A percentile compares a stretch with the other conserved stretches of the same genome.
phyloP scores from a whole-genome alignment of 1,140 invertebrate genomes.

The Drosophila auraria region DNA sequence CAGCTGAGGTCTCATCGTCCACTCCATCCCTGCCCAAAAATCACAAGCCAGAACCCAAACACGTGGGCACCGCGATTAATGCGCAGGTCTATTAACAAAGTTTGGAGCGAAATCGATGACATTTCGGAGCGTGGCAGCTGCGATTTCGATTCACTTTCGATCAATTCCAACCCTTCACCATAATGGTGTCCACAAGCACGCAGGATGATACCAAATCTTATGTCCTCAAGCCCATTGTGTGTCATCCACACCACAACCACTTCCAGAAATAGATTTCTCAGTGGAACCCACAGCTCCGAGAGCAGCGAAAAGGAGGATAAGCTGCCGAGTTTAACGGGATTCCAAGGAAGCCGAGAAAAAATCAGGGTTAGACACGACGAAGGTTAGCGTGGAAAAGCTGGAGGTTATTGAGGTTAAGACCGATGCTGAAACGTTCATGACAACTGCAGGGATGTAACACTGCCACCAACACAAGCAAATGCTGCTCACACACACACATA shows the following conservation, averaged over 20 bases:
- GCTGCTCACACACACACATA: background rate
- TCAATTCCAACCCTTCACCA: conserved; percentile 59
- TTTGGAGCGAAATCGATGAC: conserved; percentile 78
- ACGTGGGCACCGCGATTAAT: conserved; percentile 67
- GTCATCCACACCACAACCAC: conserved; percentile 63
- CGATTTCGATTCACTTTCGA: conserved; percentile 51
- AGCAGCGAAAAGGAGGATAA: conserved; percentile 54
- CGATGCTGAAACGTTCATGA: conserved; percentile 60
- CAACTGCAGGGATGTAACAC: conserved; percentile 51
- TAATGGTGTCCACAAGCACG: conserved; percentile 45
- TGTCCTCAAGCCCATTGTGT: conserved; percentile 66
- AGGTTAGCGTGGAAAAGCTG: conserved; percentile 78
- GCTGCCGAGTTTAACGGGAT: conserved; percentile 59
- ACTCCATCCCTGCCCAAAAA: conserved; percentile 58
- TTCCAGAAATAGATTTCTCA: conserved; percentile 50
- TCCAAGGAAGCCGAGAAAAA: conserved; percentile 56
- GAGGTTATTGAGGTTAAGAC: conserved; percentile 84
- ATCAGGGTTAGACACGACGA: conserved; percentile 48
- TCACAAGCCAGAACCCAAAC: conserved; percentile 64
- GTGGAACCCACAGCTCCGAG: conserved; percentile 32
- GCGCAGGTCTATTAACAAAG: conserved; percentile 81
- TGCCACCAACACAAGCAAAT: background rate
- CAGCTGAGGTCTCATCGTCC: conserved; percentile 26
- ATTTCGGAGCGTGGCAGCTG: conserved; percentile 73
- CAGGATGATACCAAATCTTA: conserved; percentile 48